Conservation (phyloP, 2,113 vertebrate genomes). For the Rhizomys pruinosus region DNA sequence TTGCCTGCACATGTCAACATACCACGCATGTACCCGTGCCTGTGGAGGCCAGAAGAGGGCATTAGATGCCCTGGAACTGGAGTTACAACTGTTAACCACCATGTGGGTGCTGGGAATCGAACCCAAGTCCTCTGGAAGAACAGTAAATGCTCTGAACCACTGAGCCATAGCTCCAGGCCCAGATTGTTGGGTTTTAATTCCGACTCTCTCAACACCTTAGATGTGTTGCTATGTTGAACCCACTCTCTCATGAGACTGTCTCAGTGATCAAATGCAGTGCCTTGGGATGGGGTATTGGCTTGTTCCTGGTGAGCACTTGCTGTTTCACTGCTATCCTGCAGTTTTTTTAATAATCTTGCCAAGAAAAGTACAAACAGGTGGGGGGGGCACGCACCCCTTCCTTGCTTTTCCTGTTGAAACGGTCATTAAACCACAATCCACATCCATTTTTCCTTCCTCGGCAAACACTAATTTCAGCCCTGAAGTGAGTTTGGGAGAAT, state of each 20-base stretch:
- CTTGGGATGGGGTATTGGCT: not conserved
- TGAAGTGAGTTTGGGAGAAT: conserved; percentile 42
- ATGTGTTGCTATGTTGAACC: not conserved
- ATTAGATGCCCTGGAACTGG: too few species aligned
- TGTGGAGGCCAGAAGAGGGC: too few species aligned
- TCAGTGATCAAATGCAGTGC: not conserved
- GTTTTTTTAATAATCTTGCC: not conserved
- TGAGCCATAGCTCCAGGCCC: too few species aligned
- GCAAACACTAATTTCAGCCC: conserved; percentile 43
- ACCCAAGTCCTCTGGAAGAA: too few species aligned
- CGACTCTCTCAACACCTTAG: not conserved
- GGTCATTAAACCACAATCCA: not conserved
- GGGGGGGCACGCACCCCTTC: not conserved
- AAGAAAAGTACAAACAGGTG: not conserved
- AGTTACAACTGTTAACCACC: too few species aligned
- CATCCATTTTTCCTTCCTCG: not conserved
- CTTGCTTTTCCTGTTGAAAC: not conserved
- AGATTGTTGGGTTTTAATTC: not conserved
- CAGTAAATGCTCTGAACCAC: too few species aligned
- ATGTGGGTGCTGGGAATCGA: too few species aligned
- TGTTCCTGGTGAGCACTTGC: not conserved
- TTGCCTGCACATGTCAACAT: too few species aligned
- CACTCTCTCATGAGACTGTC: not conserved
- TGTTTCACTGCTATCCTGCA: not conserved
- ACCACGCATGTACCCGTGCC: too few species aligned